These are phyloP conservation scores for Lasioglossum oenotherae DNA, from an alignment of 2,888 invertebrate genomes.

Conservation along the genomic window DNA sequence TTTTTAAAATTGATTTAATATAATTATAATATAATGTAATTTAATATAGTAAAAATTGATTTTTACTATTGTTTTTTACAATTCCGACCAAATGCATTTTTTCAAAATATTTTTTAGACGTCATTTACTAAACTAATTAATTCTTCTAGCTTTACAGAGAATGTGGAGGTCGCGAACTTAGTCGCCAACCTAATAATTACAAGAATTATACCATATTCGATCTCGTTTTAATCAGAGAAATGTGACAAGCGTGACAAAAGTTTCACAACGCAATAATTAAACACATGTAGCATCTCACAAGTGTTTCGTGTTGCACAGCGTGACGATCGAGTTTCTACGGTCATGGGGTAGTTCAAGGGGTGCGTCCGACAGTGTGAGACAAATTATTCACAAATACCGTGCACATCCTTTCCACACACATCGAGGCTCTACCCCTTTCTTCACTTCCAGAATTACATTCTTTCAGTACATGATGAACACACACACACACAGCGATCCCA, in stretches of 20 bases:
- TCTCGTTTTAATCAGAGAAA: too few species aligned
- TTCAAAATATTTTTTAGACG: too few species aligned
- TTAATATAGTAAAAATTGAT: too few species aligned
- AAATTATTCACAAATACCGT: neutral
- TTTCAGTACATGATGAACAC: neutral
- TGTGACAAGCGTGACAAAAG: neutral
- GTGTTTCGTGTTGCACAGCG: neutral
- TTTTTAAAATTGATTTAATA: too few species aligned
- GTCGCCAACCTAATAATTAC: too few species aligned
- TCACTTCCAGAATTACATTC: neutral
- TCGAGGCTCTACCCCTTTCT: neutral
- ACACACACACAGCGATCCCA: neutral
- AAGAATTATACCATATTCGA: too few species aligned
- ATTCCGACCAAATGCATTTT: too few species aligned
- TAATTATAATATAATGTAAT: too few species aligned
- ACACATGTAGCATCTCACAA: neutral
- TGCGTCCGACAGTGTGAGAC: neutral
- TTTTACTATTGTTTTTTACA: too few species aligned
- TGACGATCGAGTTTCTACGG: neutral
- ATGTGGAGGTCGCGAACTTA: too few species aligned
- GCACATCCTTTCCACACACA: neutral
- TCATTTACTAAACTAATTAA: too few species aligned
- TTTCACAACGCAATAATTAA: neutral
- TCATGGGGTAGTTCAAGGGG: neutral
- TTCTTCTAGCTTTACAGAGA: too few species aligned